Base-by-base conservation (phyloP, 2,888 invertebrate genomes). In the Teleogryllus oceanicus region DNA sequence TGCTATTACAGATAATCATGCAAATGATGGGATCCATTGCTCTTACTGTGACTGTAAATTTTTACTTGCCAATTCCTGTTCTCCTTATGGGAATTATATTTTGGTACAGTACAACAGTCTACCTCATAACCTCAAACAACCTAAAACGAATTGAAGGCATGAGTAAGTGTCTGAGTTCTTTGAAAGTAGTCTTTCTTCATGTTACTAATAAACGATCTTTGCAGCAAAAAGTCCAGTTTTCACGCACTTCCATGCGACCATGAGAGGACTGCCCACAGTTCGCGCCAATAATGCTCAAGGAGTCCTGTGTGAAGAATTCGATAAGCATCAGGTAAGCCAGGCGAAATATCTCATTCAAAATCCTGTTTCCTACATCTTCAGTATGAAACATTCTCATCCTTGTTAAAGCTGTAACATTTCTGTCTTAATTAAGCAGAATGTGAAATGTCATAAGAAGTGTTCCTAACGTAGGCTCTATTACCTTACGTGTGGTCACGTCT, bases 211-310 rank as follows among this genome's bases (percentile, higher is more conserved):
- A 37, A 37, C 37, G 37, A 37, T 62, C n/a, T n/a, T 62, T 62
- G 62, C 62, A 96, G 96, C 96, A 82, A 93, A 97, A 82, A 97
- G 97, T 84, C 98, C 98, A 0, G 95, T 99, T n/a, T 98, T 97
- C 88, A 94, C 95, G 2, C 97, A 98, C 85, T 88, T 98, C 84
- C 95, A 93, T 85, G 94, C 96, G 37, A 93, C 96, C 0, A 89
- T 99, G 11, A 94, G 95, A 86, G 98, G 98, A 0, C 89, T 99
- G 82, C 92, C 96, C 0, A 97, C 97, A 0, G 96, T 99, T 77
- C 90, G 98, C 79, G 95, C 97, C 0, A 97, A 95, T 85, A 92
- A 92, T 11, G 95, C 95, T 0, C 94, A 96, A 85, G 90, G 92
- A 79, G 91, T 93, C 37, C 91, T 98, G 76, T 91, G 92, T 77